These are phyloP conservation scores for Malacoctenus gilli DNA, from an alignment of 2,797 vertebrate species.

Conservation along the genomic window DNA sequence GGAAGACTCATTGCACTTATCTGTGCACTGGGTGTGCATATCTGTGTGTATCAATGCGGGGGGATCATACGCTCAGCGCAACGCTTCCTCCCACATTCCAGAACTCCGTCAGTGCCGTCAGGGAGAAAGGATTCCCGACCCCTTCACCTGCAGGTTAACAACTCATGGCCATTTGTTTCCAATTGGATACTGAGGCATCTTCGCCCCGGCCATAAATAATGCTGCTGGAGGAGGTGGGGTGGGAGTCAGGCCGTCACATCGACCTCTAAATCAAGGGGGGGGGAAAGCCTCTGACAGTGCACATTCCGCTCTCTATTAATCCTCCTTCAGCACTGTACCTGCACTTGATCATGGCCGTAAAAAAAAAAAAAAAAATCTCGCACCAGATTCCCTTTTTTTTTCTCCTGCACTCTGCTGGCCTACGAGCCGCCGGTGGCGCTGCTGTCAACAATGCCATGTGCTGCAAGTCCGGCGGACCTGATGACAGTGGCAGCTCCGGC, in stretches of 20 bases:
- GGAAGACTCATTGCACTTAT: conserved; percentile 11
- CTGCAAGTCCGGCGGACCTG: conserved; percentile 24
- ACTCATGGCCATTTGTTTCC: conserved; percentile 80
- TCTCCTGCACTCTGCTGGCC: conserved; percentile 4
- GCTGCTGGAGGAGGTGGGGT: conserved; percentile 50
- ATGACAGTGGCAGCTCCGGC: conserved; percentile 16
- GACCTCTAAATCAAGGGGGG: conserved; percentile 73
- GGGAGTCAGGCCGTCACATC: conserved; percentile 61
- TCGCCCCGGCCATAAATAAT: conserved; percentile 75
- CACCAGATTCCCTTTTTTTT: no score
- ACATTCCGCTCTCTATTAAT: conserved; percentile 71
- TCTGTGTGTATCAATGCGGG: conserved; percentile 38
- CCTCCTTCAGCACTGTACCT: conserved; percentile 42
- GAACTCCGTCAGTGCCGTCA: conserved; percentile 56
- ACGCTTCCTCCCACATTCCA: conserved; percentile 81
- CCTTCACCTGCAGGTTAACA: conserved; percentile 79
- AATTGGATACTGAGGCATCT: conserved; percentile 76
- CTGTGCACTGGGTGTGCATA: conserved; percentile 20
- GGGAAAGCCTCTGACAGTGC: conserved; percentile 63
- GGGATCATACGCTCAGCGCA: conserved; percentile 62
- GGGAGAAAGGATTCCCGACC: conserved; percentile 70
- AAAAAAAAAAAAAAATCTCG: no score
- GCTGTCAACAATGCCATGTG: conserved; percentile 56
- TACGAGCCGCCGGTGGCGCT: no score
- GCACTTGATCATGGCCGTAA: conserved; percentile 59